Percentiles rank a stretch among this genome's conserved stretches.
Conservation (phyloP, 2,888 invertebrate species). For the Adineta ricciae region DNA sequence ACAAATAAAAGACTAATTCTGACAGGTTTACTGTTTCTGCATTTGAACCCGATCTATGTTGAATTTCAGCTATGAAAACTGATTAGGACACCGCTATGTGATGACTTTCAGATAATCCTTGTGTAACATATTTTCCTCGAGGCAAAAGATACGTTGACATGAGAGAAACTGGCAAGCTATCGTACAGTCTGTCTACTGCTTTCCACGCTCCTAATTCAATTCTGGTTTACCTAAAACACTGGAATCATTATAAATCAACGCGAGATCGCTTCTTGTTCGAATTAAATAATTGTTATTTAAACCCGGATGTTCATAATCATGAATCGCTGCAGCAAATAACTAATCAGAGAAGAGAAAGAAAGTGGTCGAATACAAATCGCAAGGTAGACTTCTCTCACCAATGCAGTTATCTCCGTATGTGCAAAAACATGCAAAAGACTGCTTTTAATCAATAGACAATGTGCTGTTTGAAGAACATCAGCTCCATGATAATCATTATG, state of each 20-base stretch:
- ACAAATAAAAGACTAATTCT: too few species aligned
- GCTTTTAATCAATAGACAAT: background rate
- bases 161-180: too few species aligned
- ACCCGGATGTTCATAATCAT: constrained; percentile 90
- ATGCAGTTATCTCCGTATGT: background rate
- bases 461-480: background rate
- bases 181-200: too few species aligned
- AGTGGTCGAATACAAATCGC: background rate
- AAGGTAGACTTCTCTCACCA: background rate
- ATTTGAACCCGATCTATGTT: too few species aligned
- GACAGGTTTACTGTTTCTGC: too few species aligned
- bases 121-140: too few species aligned
- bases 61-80: too few species aligned
- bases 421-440: background rate
- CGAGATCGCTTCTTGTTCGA: constrained; percentile 61
- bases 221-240: background rate
- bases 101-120: too few species aligned
- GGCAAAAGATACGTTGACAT: too few species aligned
- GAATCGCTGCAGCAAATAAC: constrained; percentile 77
- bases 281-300: constrained; percentile 94
- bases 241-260: background rate
- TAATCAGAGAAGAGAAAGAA: background rate
- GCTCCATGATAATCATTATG: constrained; percentile 5
- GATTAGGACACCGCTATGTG: too few species aligned
- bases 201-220: too few species aligned